Evolutionary conservation across 37 sponge, comb jelly and placozoan species (phyloP).

Genomic region (Spongilla lacustris): DNA sequence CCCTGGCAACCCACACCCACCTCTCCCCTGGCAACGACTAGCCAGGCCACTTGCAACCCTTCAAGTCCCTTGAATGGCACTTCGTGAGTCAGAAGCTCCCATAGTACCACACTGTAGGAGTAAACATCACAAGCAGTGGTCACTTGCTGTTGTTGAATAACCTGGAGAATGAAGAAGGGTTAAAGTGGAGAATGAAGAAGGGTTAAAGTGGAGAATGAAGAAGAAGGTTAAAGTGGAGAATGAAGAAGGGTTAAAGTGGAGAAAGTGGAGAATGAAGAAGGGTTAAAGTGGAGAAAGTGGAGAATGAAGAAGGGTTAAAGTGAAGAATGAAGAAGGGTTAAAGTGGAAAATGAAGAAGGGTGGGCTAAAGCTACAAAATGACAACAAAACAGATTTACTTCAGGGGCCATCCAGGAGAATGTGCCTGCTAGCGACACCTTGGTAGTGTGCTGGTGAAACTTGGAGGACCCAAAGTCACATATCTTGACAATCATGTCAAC

Average conservation of each 20-base stretch:
- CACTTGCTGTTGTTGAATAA: constrained; percentile 75
- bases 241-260: background rate
- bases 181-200: background rate
- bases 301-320: background rate
- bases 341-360: no score
- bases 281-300: background rate
- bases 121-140: constrained; percentile 74
- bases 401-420: constrained; percentile 97
- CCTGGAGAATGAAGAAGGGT: constrained; percentile 29
- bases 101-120: constrained; percentile 90
- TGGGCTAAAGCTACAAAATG: no score
- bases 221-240: background rate
- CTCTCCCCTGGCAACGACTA: constrained; percentile 84
- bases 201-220: background rate
- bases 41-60: constrained; percentile 92
- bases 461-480: constrained; percentile 95
- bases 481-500: constrained; percentile 70
- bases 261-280: background rate
- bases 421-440: constrained; percentile 88
- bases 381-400: constrained; percentile 71
- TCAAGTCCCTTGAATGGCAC: constrained; percentile 89
- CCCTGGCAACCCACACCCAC: constrained; percentile 20
- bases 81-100: constrained; percentile 90
- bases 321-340: background rate
- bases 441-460: constrained; percentile 83